Conservation (phyloP, 2,113 vertebrate species). For the Orycteropus afer region DNA sequence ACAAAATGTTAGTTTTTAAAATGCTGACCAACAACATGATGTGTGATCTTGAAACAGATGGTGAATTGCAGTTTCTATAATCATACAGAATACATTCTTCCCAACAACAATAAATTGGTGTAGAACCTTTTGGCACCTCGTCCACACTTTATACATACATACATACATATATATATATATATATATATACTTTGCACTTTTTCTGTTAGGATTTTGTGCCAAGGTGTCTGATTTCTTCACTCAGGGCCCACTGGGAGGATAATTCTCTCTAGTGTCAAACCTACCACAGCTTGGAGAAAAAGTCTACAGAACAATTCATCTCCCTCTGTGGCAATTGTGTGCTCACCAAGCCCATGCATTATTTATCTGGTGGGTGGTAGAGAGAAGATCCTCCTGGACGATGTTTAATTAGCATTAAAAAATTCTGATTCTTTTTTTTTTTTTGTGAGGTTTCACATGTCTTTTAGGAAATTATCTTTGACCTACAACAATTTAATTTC, state of each 20-base stretch:
- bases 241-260: background rate
- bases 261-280: background rate
- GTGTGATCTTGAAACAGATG: conserved; percentile 57
- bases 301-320: background rate
- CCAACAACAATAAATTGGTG: background rate
- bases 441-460: conserved; percentile 8
- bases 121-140: background rate
- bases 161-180: too few relatives aligned
- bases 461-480: background rate
- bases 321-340: background rate
- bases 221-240: background rate
- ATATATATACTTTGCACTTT: background rate
- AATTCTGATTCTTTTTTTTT: background rate
- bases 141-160: background rate
- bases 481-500: background rate
- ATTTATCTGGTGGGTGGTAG: background rate
- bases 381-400: background rate
- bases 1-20: conserved; percentile 39
- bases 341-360: background rate
- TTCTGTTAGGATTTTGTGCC: background rate
- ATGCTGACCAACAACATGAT: conserved; percentile 18
- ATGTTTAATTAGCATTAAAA: conserved; percentile 22
- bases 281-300: background rate
- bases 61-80: conserved; percentile 53
- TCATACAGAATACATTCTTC: conserved; percentile 49